phyloP scores from a whole-genome alignment of 2,113 vertebrate species.

The Vicugna pacos region DNA sequence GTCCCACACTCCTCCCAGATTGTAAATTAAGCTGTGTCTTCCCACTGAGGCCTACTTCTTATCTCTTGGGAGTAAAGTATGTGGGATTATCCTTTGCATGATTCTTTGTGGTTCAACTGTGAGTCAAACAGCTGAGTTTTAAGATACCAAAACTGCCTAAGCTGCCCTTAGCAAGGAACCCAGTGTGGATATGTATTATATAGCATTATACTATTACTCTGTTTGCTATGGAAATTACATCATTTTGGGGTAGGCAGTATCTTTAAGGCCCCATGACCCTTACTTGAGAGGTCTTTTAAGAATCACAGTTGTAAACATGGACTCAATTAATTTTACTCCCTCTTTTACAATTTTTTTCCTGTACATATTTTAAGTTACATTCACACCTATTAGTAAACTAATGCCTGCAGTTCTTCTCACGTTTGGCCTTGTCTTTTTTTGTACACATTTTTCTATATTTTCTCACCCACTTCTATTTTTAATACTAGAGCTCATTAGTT shows the following conservation, averaged over 20 bases:
- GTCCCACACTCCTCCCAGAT: neutral
- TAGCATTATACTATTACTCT: neutral
- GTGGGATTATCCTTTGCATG: neutral
- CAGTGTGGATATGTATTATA: neutral
- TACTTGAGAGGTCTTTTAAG: constrained; percentile 27
- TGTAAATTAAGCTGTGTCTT: constrained; percentile 4
- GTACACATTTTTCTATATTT: neutral
- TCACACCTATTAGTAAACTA: constrained; percentile 64
- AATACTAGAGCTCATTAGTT: constrained; percentile 54
- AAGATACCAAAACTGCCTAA: neutral
- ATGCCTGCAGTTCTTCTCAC: neutral
- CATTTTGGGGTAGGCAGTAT: neutral
- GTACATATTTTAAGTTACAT: constrained; percentile 27
- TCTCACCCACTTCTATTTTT: constrained; percentile 52
- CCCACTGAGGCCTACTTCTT: neutral
- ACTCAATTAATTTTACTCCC: constrained; percentile 63
- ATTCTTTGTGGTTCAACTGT: neutral
- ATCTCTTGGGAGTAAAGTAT: constrained; percentile 13
- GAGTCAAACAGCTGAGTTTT: constrained; percentile 48
- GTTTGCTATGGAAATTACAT: neutral
- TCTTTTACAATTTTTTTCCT: constrained; percentile 38
- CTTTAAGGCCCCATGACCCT: neutral
- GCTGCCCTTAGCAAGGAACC: neutral
- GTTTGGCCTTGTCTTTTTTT: neutral
- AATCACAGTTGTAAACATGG: constrained; percentile 44